Evolutionary conservation across 1,140 invertebrate genomes (phyloP), one percentile per base, ranked within the genome.

Genomic region (Drosophila arizonae): DNA sequence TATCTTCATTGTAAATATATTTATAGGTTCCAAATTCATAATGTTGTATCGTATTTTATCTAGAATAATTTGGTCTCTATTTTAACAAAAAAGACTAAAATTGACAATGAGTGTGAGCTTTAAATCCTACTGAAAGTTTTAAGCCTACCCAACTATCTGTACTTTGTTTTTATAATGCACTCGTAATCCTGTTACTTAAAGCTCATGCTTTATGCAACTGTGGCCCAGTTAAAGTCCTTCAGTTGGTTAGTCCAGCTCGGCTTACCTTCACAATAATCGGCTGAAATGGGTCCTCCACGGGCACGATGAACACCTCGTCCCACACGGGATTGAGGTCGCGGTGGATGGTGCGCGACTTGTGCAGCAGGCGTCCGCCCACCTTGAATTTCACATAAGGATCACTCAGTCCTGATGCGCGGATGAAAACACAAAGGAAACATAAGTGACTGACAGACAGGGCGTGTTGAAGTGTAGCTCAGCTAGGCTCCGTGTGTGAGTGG

Each of bases 321-420:
- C 98, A 99, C 57, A 96, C 93, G 33, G 99, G 98, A 93, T 98
- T 98, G 56, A 98, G 93, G 85, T 97, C 96, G 75, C 97, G 94
- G 91, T 96, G 95, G 76, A 99, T 96, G 61, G 96, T 98, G 92
- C 97, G 95, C 72, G 97, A 98, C 93, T 99, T 99, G 93, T 99
- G 97, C 66, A 99, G 94, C 76, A 99, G 94, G 45, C 96, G 94
- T 43, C 97, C 97, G 21, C 95, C 96, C 51, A 96, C 94, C 93
- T 98, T 98, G 92, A 99, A 99, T 93, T 99, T 99, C 54, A 99
- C 98, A 92, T 99, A 99, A 10, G 98, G 98, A 94, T 99, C 98
- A 92, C 98, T 99, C 39, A 97, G 96, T 71, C 98, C 98, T 98
- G 93, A 36, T 41, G 65, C 68, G 54, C 68, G 54, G 51, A 63